Evolutionary conservation across 23 tunicate species (phyloP).

Genomic region (Trididemnum nubilum): DNA sequence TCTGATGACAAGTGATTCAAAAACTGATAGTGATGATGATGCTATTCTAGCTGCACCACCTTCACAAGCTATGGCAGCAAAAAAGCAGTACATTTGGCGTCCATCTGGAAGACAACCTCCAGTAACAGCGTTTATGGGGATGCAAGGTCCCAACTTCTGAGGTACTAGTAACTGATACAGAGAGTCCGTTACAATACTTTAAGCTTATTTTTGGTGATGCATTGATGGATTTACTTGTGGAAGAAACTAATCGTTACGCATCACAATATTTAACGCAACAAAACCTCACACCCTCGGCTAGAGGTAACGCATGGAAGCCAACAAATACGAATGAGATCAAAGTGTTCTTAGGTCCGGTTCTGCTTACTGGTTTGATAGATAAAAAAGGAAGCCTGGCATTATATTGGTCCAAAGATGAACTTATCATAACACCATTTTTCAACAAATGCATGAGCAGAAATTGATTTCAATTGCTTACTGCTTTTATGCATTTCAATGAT

Average conservation of each 20-base stretch:
- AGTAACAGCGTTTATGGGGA: background rate
- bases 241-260: slow-evolving; percentile 19
- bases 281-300: background rate
- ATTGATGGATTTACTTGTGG: background rate
- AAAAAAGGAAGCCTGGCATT: background rate
- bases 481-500: slow-evolving; percentile 15
- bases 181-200: slow-evolving; percentile 7
- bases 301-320: slow-evolving; percentile 7
- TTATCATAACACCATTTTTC: slow-evolving; percentile 5
- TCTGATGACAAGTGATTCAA: background rate
- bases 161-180: slow-evolving; percentile 7
- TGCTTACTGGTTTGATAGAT: slow-evolving; percentile 9
- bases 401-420: slow-evolving; percentile 14
- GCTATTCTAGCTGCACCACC: background rate
- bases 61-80: background rate
- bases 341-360: slow-evolving; percentile 4
- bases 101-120: slow-evolving; percentile 8
- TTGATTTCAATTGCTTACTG: background rate
- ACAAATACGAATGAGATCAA: background rate
- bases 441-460: slow-evolving; percentile 2
- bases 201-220: slow-evolving; percentile 6
- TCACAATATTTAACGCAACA: background rate
- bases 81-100: background rate
- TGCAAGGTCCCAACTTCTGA: slow-evolving; percentile 13
- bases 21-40: background rate